phyloP scores from a whole-genome alignment of 2,113 vertebrate genomes.

The cattle (Bos taurus) region DNA sequence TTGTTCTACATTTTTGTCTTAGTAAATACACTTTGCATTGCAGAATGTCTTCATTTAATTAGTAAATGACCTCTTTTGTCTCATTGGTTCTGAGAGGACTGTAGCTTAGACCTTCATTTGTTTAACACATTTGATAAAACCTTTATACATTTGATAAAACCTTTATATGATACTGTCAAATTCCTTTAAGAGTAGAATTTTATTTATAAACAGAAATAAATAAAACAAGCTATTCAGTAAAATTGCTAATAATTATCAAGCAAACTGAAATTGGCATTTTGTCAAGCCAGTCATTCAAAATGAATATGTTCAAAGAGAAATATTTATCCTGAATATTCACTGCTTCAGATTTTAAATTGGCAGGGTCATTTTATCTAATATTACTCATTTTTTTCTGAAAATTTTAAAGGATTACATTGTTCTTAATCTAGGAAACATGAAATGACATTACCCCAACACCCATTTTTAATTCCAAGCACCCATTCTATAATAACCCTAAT shows the following conservation, averaged over 20 bases:
- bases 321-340: neutral
- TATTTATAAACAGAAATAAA: neutral
- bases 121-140: neutral
- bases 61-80: neutral
- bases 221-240: neutral
- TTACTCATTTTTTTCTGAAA: neutral
- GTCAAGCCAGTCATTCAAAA: neutral
- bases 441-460: neutral
- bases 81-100: neutral
- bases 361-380: neutral
- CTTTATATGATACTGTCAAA: neutral
- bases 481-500: neutral
- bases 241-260: constrained; percentile 35
- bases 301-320: constrained; percentile 5
- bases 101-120: neutral
- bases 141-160: neutral
- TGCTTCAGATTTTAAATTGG: neutral
- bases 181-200: neutral
- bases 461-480: neutral
- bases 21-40: neutral
- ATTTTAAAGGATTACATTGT: neutral
- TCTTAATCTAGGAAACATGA: neutral
- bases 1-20: neutral
- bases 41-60: neutral
- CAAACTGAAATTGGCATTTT: neutral